phyloP scores from a whole-genome alignment of 2,113 vertebrate species.

The Pseudorectes ferrugineus region DNA sequence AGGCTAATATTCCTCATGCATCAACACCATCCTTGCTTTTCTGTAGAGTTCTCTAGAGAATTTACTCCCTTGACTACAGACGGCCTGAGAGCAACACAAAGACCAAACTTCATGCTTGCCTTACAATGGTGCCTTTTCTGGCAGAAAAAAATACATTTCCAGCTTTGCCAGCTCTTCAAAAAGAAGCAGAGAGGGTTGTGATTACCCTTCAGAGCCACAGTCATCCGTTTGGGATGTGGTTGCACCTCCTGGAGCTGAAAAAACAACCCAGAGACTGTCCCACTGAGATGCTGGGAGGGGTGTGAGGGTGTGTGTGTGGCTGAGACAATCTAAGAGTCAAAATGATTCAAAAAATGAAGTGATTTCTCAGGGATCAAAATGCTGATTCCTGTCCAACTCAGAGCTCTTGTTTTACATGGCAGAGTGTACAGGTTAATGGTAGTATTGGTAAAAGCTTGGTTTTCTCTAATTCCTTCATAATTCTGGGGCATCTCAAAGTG shows the following conservation, averaged over 20 bases:
- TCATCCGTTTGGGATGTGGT: background rate
- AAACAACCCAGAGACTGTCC: background rate
- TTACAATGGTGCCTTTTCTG: background rate
- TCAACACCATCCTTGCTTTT: background rate
- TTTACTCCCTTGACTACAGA: background rate
- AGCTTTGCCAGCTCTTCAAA: background rate
- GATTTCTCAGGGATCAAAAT: background rate
- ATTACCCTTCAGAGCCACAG: accelerated
- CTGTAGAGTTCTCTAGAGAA: background rate
- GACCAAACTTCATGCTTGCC: background rate
- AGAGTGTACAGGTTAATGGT: background rate
- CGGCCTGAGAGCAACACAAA: accelerated
- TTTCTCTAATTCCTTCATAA: background rate
- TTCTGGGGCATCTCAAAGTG: background rate
- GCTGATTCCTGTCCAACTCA: background rate
- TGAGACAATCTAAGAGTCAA: background rate
- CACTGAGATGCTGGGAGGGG: background rate
- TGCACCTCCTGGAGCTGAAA: background rate
- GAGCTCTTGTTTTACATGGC: background rate
- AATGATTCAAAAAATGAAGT: background rate
- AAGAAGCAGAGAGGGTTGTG: background rate
- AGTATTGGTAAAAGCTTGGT: background rate
- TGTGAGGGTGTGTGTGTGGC: background rate
- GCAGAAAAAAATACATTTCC: background rate
- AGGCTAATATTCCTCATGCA: background rate